These are phyloP conservation scores for Excalfactoria chinensis DNA, from an alignment of 2,113 vertebrate species.

Conservation along the genomic window DNA sequence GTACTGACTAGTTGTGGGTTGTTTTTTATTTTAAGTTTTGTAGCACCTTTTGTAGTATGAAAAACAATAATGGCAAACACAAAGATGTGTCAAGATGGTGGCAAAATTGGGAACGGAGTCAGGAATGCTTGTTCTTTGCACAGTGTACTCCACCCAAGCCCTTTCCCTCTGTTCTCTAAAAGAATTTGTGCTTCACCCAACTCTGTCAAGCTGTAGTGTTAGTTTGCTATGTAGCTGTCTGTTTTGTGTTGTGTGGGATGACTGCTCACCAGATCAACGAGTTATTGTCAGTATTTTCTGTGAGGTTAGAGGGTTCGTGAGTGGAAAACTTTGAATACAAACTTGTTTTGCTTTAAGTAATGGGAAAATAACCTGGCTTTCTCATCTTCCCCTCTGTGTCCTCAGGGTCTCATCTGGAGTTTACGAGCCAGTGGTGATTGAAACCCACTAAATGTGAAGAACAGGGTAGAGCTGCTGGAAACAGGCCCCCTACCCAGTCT, in stretches of 20 bases:
- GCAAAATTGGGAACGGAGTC: neutral
- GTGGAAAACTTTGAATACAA: neutral
- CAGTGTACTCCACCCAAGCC: neutral
- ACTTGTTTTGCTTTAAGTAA: neutral
- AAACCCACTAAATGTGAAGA: constrained; percentile 87
- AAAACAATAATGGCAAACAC: neutral
- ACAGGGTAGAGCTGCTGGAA: constrained; percentile 69
- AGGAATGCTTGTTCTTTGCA: neutral
- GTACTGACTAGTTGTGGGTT: neutral
- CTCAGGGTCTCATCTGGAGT: constrained; percentile 89
- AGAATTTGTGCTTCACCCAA: neutral
- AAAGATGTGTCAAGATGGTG: neutral
- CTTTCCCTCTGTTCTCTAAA: neutral
- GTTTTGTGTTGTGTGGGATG: neutral
- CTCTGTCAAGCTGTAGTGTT: neutral
- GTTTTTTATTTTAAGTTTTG: neutral
- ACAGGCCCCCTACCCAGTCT: constrained; percentile 44
- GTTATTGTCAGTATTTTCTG: neutral
- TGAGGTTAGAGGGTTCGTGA: neutral
- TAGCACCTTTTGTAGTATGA: neutral
- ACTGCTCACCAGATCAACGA: neutral
- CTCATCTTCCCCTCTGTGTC: neutral
- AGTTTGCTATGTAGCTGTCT: constrained; percentile 20
- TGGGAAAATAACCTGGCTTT: neutral
- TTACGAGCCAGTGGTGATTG: constrained; percentile 95